Evolutionary conservation across 2,888 invertebrate species (phyloP), one percentile per base, ranked within the genome.

Genomic region (Stenichneumon culpator): DNA sequence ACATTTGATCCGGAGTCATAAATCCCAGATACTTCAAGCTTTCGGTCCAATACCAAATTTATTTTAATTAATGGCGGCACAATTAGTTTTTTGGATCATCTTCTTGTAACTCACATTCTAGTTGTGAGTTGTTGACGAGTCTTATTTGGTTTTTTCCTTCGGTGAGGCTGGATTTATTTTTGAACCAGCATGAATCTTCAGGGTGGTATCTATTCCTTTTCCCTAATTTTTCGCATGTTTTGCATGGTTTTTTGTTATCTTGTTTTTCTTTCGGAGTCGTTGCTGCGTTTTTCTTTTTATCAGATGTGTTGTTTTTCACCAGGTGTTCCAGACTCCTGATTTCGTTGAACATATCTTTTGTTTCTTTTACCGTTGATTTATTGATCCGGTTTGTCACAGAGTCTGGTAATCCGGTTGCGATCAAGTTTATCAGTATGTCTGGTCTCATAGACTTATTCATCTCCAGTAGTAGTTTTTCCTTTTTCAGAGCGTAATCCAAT

Each of bases 1-100:
- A 80, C 44, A 36, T 80, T 80, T 57, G 73, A 80, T 5, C 80
- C 80, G 2, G 80, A 80, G 47, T 80, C 80, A 54, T 80, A 80
- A 14, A 80, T 73, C 39, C 80, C 80, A 16, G 36, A 65, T 54
- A 52, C 52, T 73, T 73, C 74, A 11, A 80, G 32, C 39, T 54
- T 74, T 11, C 67, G 54, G 44, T 74, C 65, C 68, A 81, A n/a
- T 28, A n/a, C 28, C 44, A 81, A 14, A 44, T 81, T 74, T n/a
- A 81, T 44, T 67, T 68, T 80, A 36, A 80, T 80, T 74, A 80
- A 80, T 80, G 80, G 74, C 60, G 79, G 63, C 47, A 36, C 32
- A 11, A 19, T 28, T 11, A 79, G 79, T 79, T 79, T 79, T 79
- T 79, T 79, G 14, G 25, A 60, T 79, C 69, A 7, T 28, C n/a